A percentile compares a stretch with the other conserved stretches of the same genome.
These are phyloP conservation scores for Vespertilio murinus DNA, from an alignment of 2,797 vertebrate species.

Conservation along the genomic window DNA sequence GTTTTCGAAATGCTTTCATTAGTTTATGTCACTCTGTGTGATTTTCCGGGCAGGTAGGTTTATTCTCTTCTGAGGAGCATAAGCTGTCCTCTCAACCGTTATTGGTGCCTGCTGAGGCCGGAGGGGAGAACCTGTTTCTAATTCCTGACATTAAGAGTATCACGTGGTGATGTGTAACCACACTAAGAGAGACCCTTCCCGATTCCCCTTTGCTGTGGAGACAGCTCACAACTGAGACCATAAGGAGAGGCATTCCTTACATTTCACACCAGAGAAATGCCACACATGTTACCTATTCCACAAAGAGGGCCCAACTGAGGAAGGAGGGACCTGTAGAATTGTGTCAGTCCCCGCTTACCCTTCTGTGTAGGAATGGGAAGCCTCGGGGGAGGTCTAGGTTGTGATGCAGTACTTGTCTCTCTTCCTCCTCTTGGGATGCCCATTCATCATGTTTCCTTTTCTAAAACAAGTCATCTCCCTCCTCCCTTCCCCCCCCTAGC, in stretches of 20 bases:
- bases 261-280: background rate
- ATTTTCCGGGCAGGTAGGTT: background rate
- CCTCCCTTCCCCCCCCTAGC: fast-evolving
- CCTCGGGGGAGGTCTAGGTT: background rate
- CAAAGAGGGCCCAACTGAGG: background rate
- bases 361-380: background rate
- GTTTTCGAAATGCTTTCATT: background rate
- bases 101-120: background rate
- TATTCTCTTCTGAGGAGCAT: background rate
- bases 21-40: background rate
- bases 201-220: background rate
- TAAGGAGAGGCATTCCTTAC: background rate
- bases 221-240: background rate
- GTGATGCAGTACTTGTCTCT: background rate
- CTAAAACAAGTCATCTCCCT: too few species aligned
- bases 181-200: background rate
- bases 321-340: background rate
- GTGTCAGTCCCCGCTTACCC: background rate
- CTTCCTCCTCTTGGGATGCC: background rate
- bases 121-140: background rate
- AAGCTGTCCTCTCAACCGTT: background rate
- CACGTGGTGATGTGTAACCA: background rate
- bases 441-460: background rate
- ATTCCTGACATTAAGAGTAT: background rate
- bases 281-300: background rate